These are phyloP conservation scores for Hemicordylus capensis DNA, from an alignment of 2,113 vertebrate species.

Conservation along the genomic window DNA sequence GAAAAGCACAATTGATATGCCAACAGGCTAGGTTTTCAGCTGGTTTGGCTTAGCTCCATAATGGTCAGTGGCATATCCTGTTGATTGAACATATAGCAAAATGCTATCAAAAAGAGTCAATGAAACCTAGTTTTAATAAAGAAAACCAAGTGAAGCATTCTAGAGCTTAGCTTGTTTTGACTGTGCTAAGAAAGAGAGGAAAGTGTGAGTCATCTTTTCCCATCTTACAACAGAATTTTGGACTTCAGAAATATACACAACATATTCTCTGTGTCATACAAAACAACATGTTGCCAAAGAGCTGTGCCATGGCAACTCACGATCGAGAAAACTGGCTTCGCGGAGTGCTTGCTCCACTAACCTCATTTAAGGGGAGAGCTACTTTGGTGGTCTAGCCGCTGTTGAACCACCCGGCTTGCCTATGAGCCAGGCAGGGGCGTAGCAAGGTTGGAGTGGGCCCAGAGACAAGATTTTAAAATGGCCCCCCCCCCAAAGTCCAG, in stretches of 20 bases:
- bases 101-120: background rate
- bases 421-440: no score
- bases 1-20: background rate
- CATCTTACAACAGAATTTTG: background rate
- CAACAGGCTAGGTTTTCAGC: background rate
- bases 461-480: no score
- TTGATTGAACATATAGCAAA: background rate
- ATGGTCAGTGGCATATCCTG: background rate
- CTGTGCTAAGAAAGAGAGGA: background rate
- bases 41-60: background rate
- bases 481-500: no score
- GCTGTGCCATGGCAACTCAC: no score
- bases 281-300: background rate
- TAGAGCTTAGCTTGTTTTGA: background rate
- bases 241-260: background rate
- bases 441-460: no score
- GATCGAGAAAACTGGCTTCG: no score
- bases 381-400: no score
- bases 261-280: background rate
- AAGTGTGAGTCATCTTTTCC: background rate
- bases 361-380: no score
- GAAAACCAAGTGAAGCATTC: background rate
- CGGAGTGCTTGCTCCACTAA: no score
- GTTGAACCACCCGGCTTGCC: no score
- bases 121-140: background rate